A percentile compares a stretch with the other conserved stretches of the same genome.
Evolutionary conservation across 2,113 vertebrate species (phyloP).

Genomic region (Phocoena sinus): DNA sequence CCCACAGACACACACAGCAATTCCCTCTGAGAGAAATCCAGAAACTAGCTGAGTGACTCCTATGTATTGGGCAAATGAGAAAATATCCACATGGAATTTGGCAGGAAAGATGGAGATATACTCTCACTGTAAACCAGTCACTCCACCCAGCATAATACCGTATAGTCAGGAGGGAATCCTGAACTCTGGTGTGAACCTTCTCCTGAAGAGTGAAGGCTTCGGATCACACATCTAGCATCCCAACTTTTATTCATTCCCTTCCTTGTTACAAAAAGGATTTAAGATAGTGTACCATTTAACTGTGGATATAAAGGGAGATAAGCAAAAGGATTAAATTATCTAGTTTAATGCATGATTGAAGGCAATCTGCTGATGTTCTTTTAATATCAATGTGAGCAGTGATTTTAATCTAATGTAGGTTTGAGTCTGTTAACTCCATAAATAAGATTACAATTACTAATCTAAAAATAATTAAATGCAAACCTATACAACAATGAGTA

Average conservation of each 20-base stretch:
- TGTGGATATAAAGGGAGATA: background rate
- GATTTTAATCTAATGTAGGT: background rate
- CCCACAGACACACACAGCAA: too few species aligned
- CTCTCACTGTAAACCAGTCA: too few species aligned
- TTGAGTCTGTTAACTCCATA: background rate
- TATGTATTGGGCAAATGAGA: too few species aligned
- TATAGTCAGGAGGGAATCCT: too few species aligned
- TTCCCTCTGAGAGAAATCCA: too few species aligned
- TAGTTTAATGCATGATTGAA: background rate
- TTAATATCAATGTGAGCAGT: background rate
- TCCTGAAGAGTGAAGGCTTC: background rate
- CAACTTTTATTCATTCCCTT: background rate
- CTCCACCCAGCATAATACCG: too few species aligned
- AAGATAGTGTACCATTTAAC: background rate
- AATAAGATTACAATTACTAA: background rate
- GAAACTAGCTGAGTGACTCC: too few species aligned
- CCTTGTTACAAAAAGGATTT: background rate
- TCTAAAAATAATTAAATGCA: background rate
- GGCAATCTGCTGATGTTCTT: background rate
- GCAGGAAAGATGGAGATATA: too few species aligned
- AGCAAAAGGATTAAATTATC: background rate
- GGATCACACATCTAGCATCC: background rate
- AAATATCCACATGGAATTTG: too few species aligned
- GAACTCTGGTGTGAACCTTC: too few species aligned
- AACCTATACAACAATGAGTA: background rate